Base-by-base conservation (phyloP, 1,140 invertebrate genomes). In the Heliconius hewitsoni region DNA sequence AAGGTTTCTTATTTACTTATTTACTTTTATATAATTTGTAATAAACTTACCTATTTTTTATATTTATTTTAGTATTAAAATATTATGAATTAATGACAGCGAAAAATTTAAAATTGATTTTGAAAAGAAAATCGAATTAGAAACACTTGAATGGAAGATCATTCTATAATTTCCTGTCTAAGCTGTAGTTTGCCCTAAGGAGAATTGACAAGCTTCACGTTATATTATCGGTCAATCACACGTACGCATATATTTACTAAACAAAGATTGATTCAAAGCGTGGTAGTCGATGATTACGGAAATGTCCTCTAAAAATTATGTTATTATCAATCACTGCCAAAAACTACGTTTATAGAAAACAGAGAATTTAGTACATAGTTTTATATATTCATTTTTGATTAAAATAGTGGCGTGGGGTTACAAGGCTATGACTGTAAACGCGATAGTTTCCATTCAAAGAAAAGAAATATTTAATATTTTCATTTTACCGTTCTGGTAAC, bases 221-320 rank as follows among this genome's bases (percentile, higher is more conserved):
- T 8, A 23, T 66, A 66, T 30, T 66, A 66, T 66, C 60, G 60
- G 60, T 66, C 60, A 66, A 66, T 66, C 60, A 66, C 60, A 66
- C 23, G 23, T 30, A 66, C 60, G 60, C 27, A 30, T 66, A 66
- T 66, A 66, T 66, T 66, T 66, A 23, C 60, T 66, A 66, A 66
- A 30, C 27, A 66, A 66, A 66, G 60, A 66, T 66, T 66, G 11
- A 66, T 66, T 30, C 13, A 16, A 30, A 66, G 5, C 27, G 27
- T 30, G 13, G 60, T 66, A 66, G 60, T 66, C 60, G 60, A 27
- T 66, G 27, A 66, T 66, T 66, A 30, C 60, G 23, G 60, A 30
- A 27, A 66, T 66, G 60, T 30, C 13, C 11, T 66, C 60, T 66
- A 30, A 66, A 30, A 66, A 16, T 1, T 30, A 30, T 30, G 23